phyloP scores from a whole-genome alignment of 2,113 vertebrate species.

The rat (Rattus norvegicus) region GRCr8 NC_086026.1:58832501-58833000 shows the following conservation, averaged over 20 bases:
- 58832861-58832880: background rate
- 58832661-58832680: background rate
- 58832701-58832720: background rate
- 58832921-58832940: background rate
- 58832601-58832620: background rate
- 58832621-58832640: background rate
- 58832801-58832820: constrained; percentile 48
- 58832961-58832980: background rate
- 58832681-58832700: background rate
- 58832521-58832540: background rate
- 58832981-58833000: background rate
- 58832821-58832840: background rate
- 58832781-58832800: background rate
- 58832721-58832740: constrained; percentile 6
- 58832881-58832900: background rate
- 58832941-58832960: background rate
- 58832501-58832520: background rate
- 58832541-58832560: background rate
- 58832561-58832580: background rate
- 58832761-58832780: constrained; percentile 12
- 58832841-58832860: background rate
- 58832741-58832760: background rate
- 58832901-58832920: background rate
- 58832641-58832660: background rate
- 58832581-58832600: background rate